phyloP scores from a whole-genome alignment of 1,140 invertebrate genomes.

The Drosophila ficusphila region DNA sequence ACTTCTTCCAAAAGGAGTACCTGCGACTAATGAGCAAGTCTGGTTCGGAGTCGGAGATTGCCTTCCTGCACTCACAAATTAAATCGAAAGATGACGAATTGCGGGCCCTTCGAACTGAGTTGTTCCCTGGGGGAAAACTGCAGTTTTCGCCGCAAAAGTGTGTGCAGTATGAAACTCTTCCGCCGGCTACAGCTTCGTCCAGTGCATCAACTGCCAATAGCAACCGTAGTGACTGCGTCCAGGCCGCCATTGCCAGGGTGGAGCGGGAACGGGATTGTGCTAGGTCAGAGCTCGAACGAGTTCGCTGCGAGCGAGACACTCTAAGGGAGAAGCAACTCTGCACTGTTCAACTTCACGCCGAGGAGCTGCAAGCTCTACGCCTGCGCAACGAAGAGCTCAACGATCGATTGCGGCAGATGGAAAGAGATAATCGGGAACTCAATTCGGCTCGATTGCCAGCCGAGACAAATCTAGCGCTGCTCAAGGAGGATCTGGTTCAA shows the following conservation, averaged over 20 bases:
- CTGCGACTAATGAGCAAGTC: slow-evolving; percentile 63
- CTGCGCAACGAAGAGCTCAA: slow-evolving; percentile 56
- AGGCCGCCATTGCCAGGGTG: slow-evolving; percentile 64
- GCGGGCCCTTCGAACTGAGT: slow-evolving; percentile 48
- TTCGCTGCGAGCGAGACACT: slow-evolving; percentile 72
- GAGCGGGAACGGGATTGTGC: slow-evolving; percentile 78
- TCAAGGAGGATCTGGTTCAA: slow-evolving; percentile 67
- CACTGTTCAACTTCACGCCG: slow-evolving; percentile 58
- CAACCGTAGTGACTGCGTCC: slow-evolving; percentile 68
- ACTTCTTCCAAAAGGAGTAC: slow-evolving; percentile 83
- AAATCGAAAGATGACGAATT: slow-evolving; percentile 81
- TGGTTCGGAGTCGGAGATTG: slow-evolving; percentile 68
- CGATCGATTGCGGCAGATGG: slow-evolving; percentile 57
- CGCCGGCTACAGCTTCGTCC: slow-evolving; percentile 2
- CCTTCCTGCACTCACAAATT: slow-evolving; percentile 75
- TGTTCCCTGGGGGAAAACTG: slow-evolving; percentile 34
- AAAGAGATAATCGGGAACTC: slow-evolving; percentile 68
- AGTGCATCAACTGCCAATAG: slow-evolving; percentile 24
- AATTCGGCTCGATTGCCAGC: slow-evolving; percentile 63
- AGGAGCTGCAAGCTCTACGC: slow-evolving; percentile 61
- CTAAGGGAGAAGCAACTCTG: slow-evolving; percentile 70
- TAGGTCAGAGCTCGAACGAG: slow-evolving; percentile 65
- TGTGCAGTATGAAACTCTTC: slow-evolving; percentile 36
- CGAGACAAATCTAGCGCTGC: slow-evolving; percentile 63
- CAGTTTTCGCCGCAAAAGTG: slow-evolving; percentile 46